Percentiles rank a stretch among this genome's conserved stretches.
Evolutionary conservation across 1,140 invertebrate species (phyloP).

Genomic region (Penaeus vannamei): DNA sequence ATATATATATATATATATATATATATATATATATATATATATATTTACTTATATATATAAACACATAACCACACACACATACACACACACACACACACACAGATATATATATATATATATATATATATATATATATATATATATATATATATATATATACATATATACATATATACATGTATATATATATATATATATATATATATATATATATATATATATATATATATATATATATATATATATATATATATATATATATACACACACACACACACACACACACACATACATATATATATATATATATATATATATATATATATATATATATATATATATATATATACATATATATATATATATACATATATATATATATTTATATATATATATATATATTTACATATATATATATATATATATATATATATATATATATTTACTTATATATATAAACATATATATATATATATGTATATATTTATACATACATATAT

Average conservation of each 20-base stretch:
- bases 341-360: neutral
- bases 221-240: constrained; percentile 28
- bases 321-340: neutral
- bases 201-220: constrained; percentile 6
- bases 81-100: no score
- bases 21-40: no score
- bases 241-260: constrained; percentile 17
- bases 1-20: no score
- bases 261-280: no score
- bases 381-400: neutral
- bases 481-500: constrained; percentile 18
- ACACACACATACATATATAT: constrained; percentile 4
- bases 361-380: constrained; percentile 21
- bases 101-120: neutral
- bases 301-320: constrained; percentile 27
- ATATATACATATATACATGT: constrained; percentile 8
- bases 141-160: constrained; percentile 23
- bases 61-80: no score
- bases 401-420: neutral
- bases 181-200: constrained; percentile 26
- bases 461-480: constrained; percentile 27
- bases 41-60: no score
- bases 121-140: constrained; percentile 20
- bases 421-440: constrained; percentile 22
- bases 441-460: neutral